Evolutionary conservation across 1,140 invertebrate genomes (phyloP).

Genomic region (Caenorhabditis brenneri): DNA sequence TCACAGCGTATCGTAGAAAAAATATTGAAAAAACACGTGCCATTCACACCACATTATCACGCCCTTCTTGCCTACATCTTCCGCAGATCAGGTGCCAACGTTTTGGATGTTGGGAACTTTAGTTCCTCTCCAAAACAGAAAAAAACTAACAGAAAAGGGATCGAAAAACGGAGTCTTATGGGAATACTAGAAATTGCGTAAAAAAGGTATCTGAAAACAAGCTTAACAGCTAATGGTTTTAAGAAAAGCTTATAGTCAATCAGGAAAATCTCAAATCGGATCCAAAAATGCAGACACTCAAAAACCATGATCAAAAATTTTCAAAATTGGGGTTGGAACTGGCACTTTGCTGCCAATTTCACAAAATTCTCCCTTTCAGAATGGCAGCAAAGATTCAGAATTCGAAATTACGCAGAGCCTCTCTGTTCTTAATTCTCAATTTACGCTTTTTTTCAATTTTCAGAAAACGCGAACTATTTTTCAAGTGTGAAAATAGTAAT

Average conservation of each 20-base stretch:
- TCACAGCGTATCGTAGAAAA: not conserved
- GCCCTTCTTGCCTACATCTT: not conserved
- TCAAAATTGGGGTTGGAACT: too few relatives aligned
- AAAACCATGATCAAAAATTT: too few relatives aligned
- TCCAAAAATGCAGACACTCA: not conserved
- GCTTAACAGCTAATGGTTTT: not conserved
- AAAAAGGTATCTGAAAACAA: not conserved
- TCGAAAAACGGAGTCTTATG: not conserved
- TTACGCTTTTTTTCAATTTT: not conserved
- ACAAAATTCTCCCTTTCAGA: not conserved
- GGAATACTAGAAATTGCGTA: not conserved
- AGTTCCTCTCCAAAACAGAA: not conserved
- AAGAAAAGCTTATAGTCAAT: not conserved
- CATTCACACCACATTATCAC: not conserved
- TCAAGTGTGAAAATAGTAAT: not conserved
- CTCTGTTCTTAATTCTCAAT: too few relatives aligned
- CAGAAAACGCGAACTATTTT: not conserved
- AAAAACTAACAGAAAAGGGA: not conserved
- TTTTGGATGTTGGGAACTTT: not conserved
- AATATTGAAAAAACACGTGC: not conserved
- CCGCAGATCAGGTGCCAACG: not conserved
- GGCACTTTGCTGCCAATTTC: too few relatives aligned
- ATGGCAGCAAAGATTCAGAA: conserved; percentile 1
- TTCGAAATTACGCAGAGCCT: not conserved
- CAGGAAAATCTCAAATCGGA: not conserved